Conservation (phyloP, 2,888 invertebrate species). For the Synergus gifuensis region DNA sequence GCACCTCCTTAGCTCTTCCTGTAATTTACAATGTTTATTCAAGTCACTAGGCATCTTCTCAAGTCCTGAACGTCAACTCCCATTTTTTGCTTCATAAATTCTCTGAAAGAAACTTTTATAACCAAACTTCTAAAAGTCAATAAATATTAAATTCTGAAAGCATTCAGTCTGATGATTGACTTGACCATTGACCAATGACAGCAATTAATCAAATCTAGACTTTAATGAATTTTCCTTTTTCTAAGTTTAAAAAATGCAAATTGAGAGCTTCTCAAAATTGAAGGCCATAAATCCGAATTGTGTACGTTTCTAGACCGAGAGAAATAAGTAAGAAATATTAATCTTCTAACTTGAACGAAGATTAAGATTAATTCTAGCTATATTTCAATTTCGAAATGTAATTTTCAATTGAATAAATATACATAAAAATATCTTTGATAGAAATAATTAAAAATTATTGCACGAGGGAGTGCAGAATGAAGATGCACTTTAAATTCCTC, state of each 20-base stretch:
- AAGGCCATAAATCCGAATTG: neutral
- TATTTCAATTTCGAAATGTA: neutral
- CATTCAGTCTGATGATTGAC: neutral
- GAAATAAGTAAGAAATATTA: neutral
- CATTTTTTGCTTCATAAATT: conserved; percentile 41
- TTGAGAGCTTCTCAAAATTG: neutral
- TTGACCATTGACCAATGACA: neutral
- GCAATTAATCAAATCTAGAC: neutral
- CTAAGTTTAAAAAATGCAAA: neutral
- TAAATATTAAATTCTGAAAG: neutral
- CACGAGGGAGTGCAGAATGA: neutral
- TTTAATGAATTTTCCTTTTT: neutral
- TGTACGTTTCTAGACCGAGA: neutral
- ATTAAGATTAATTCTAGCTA: neutral
- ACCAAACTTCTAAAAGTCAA: neutral
- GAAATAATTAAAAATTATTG: neutral
- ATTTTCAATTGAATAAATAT: neutral
- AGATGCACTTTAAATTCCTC: conserved; percentile 5
- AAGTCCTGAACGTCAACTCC: conserved; percentile 34
- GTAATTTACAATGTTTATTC: conserved; percentile 58
- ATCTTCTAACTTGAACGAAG: neutral
- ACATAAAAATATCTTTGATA: neutral
- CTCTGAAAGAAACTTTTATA: neutral
- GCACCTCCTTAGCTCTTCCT: conserved; percentile 54
- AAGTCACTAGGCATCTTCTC: conserved; percentile 45